Base-by-base conservation (phyloP, 2,888 invertebrate genomes). In the Criorhina ranunculi region DNA sequence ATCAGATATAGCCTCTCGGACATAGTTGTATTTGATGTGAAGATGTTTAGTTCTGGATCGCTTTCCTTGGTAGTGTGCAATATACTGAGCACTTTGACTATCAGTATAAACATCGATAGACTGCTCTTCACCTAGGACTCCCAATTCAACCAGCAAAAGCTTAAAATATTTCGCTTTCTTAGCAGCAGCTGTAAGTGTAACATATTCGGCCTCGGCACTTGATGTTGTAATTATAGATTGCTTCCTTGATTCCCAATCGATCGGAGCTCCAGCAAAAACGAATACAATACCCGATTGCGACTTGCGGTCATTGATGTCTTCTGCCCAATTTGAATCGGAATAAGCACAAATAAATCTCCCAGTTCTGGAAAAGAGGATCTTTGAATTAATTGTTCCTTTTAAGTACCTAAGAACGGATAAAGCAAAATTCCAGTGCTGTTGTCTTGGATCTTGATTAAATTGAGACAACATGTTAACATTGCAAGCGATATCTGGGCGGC, bases 341-440 rank as follows among this genome's bases (percentile, higher is more conserved):
- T 51, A 51, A 5, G 29, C 51, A 29, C n/a, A n/a, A 29, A 51
- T n/a, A 4, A 8, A 29, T 51, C 9, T 51, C n/a, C 51, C 35
- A 17, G 55, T 55, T 55, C 55, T 33, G 17, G 33, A 55, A 55
- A 17, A 55, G n/a, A 17, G 35, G 35, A 35, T 35, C 5, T 17
- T 35, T 35, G 35, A 35, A 55, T 55, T 55, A 55, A 35, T 55
- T 35, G 57, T 57, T 35, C 37, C 37, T 40, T 40, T 57, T 19
- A 57, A 57, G 24, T 57, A 57, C n/a, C 24, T 57, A 17, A 35
- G 55, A 35, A 33, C 55, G 11, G 55, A 55, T 35, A 55, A 35
- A 35, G 55, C 55, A 17, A 35, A 33, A 29, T 29, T n/a, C n/a
- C n/a, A n/a, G n/a, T n/a, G n/a, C n/a, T n/a, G n/a, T n/a, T n/a